A percentile compares a stretch with the other conserved stretches of the same genome.
These are phyloP conservation scores for Drosophila sucinea DNA, from an alignment of 1,140 invertebrate species.

Conservation along the genomic window DNA sequence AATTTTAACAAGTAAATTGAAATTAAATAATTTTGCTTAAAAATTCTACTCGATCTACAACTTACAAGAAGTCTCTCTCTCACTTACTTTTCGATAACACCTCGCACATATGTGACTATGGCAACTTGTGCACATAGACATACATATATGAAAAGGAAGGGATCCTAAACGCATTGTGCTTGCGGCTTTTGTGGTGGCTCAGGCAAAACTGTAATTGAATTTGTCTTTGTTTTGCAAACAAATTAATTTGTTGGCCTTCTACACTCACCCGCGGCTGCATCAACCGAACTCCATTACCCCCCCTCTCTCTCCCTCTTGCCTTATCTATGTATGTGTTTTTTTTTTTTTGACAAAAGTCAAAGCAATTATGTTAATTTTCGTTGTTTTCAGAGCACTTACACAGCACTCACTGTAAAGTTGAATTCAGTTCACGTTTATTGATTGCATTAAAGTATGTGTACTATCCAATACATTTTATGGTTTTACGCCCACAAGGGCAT, in stretches of 20 bases:
- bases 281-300: too few relatives aligned
- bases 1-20: too few relatives aligned
- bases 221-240: constrained; percentile 72
- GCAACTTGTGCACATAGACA: background rate
- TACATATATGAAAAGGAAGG: constrained; percentile 22
- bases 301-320: background rate
- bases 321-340: background rate
- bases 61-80: too few relatives aligned
- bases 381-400: constrained; percentile 33
- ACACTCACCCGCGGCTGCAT: background rate
- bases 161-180: constrained; percentile 58
- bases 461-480: constrained; percentile 46
- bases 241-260: constrained; percentile 64
- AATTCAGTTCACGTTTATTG: constrained; percentile 35
- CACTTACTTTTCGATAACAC: background rate
- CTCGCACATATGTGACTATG: background rate
- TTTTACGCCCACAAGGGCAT: background rate
- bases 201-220: constrained; percentile 68
- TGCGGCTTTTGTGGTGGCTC: constrained; percentile 62
- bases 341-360: constrained; percentile 31
- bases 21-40: too few relatives aligned
- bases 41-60: too few relatives aligned
- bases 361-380: constrained; percentile 55
- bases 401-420: constrained; percentile 29
- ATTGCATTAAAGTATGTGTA: constrained; percentile 19